These are phyloP conservation scores for Sinotaia quadrata DNA, from an alignment of 2,888 invertebrate genomes.

Conservation along the genomic window DNA sequence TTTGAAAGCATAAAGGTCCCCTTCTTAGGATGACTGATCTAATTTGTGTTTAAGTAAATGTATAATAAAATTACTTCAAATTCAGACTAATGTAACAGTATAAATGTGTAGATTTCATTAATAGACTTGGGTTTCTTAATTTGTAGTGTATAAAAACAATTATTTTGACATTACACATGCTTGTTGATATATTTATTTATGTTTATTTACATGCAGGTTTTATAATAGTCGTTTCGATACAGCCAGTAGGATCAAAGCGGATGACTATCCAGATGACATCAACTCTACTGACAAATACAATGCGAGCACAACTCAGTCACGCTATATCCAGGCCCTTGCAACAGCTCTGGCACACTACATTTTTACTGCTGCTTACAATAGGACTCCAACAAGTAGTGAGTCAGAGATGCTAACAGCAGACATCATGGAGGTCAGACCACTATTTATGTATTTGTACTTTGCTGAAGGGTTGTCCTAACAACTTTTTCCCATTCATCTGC, in stretches of 20 bases:
- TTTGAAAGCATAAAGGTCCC: no score
- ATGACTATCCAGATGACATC: constrained; percentile 36
- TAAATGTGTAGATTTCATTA: no score
- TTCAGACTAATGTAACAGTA: no score
- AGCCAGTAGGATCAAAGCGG: constrained; percentile 44
- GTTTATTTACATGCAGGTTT: constrained; percentile 45
- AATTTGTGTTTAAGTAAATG: no score
- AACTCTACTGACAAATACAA: constrained; percentile 50
- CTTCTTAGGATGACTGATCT: no score
- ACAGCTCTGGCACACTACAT: constrained; percentile 57
- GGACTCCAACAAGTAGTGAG: constrained; percentile 35
- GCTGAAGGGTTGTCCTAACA: no score
- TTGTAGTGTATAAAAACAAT: no score
- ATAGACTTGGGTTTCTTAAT: no score
- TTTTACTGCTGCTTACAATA: constrained; percentile 52
- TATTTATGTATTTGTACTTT: not conserved
- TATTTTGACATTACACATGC: no score
- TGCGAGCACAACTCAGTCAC: constrained; percentile 54
- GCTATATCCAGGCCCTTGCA: constrained; percentile 46
- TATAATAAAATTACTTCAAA: no score
- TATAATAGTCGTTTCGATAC: constrained; percentile 67
- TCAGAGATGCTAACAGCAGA: constrained; percentile 31
- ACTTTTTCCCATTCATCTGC: no score
- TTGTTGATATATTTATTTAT: not conserved
- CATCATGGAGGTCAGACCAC: not conserved